Conservation (phyloP, 2,797 vertebrate genomes). For the Scomberomorus guttatus region DNA sequence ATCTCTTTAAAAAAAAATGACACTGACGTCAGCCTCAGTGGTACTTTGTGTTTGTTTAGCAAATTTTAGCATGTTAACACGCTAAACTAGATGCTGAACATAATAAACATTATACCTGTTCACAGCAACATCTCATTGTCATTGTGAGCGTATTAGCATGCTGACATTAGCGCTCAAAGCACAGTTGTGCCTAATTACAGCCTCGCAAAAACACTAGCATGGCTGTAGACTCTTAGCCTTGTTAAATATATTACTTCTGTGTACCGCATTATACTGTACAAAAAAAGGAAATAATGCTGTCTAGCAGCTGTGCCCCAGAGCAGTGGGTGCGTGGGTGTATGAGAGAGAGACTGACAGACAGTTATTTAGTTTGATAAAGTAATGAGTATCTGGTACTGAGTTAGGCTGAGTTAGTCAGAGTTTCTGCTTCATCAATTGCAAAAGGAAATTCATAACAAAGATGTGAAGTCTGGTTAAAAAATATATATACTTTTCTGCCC, state of each 20-base stretch:
- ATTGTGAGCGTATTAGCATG: background rate
- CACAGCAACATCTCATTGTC: background rate
- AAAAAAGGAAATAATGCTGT: background rate
- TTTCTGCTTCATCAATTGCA: constrained; percentile 39
- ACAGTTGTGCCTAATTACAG: background rate
- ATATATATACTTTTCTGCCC: constrained; percentile 14
- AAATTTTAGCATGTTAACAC: background rate
- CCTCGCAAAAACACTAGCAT: background rate
- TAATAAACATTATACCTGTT: background rate
- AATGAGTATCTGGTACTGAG: constrained; percentile 37
- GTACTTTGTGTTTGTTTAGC: background rate
- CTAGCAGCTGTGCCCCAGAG: background rate
- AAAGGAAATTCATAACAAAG: constrained; percentile 24
- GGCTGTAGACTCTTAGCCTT: background rate
- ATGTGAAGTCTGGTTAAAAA: constrained; percentile 15
- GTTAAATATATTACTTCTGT: constrained; percentile 19
- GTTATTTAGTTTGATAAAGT: constrained; percentile 30
- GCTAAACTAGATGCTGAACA: background rate
- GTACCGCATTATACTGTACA: background rate
- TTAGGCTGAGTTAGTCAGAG: constrained; percentile 13
- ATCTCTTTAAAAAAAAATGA: background rate
- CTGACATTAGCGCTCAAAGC: background rate
- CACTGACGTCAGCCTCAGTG: background rate
- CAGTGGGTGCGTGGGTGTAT: background rate
- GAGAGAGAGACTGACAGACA: background rate